phyloP scores from a whole-genome alignment of 2,888 invertebrate genomes.

The Idaea straminata region DNA sequence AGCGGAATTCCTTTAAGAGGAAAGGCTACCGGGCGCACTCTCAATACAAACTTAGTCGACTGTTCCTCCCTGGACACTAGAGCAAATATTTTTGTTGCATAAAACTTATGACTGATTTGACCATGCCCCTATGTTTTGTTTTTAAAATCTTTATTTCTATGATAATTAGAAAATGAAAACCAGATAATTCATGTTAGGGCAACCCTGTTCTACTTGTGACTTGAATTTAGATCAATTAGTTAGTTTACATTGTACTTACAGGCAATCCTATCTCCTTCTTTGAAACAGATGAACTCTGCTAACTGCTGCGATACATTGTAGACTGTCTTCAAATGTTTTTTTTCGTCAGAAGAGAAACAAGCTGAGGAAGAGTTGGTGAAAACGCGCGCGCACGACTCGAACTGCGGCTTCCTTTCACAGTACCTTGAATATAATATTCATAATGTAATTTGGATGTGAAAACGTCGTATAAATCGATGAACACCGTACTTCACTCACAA shows the following conservation, averaged over 20 bases:
- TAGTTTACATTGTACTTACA: conserved; percentile 71
- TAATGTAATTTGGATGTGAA: no score
- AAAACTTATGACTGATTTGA: no score
- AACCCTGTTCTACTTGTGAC: background rate
- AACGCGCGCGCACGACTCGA: conserved; percentile 55
- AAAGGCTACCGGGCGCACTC: no score
- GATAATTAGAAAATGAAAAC: no score
- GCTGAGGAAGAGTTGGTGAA: conserved; percentile 63
- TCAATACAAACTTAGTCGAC: no score
- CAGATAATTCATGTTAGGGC: no score
- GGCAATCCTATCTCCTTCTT: conserved; percentile 91
- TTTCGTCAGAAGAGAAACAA: conserved; percentile 83
- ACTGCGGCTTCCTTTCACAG: conserved; percentile 63
- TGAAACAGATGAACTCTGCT: conserved; percentile 86
- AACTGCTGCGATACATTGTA: conserved; percentile 85
- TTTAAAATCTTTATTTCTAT: no score
- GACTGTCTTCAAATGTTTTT: conserved; percentile 80
- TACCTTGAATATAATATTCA: conserved; percentile 43
- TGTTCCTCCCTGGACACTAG: no score
- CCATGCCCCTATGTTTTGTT: no score
- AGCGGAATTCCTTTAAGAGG: no score
- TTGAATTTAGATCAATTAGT: background rate
- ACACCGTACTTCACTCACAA: background rate
- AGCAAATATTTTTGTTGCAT: no score
- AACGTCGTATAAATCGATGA: background rate